Evolutionary conservation across 2,797 vertebrate species (phyloP).

Genomic region (Karalla daura): DNA sequence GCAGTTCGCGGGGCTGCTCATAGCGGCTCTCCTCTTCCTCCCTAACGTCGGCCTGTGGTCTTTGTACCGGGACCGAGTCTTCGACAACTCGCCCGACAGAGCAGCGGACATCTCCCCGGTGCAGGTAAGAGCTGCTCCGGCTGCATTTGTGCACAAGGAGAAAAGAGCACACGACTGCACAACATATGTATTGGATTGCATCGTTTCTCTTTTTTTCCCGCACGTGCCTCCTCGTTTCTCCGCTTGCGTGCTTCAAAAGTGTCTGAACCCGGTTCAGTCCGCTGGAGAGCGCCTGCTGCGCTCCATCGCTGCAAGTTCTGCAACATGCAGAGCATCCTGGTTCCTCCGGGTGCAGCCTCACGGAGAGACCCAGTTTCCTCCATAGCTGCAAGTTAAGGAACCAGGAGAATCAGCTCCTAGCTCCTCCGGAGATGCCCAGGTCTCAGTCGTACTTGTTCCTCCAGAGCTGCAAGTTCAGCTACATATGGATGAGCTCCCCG

Average conservation of each 20-base stretch:
- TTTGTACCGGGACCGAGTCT: conserved; percentile 89
- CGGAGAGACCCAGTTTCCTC: too few species aligned
- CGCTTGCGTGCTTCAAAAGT: neutral
- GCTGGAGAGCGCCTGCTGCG: neutral
- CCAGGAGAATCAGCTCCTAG: too few species aligned
- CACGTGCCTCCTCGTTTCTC: neutral
- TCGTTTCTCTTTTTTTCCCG: neutral
- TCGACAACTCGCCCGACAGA: conserved; percentile 84
- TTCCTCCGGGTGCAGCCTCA: neutral
- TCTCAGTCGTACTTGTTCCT: too few species aligned
- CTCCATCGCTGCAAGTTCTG: too few species aligned
- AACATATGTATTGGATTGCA: too few species aligned
- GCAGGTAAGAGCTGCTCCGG: conserved; percentile 48
- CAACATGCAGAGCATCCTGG: too few species aligned
- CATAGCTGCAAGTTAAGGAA: too few species aligned
- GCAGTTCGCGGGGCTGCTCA: conserved; percentile 89
- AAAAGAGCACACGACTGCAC: neutral
- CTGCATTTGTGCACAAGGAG: neutral
- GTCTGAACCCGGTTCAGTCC: neutral
- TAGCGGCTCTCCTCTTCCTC: conserved; percentile 90
- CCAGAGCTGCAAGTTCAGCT: too few species aligned
- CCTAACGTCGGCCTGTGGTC: conserved; percentile 96
- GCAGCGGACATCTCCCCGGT: conserved; percentile 54
- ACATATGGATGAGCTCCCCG: too few species aligned
- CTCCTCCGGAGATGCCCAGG: too few species aligned